Evolutionary conservation across 2,888 invertebrate genomes (phyloP), one percentile per base, ranked within the genome.

Genomic region (Acleris emargana): DNA sequence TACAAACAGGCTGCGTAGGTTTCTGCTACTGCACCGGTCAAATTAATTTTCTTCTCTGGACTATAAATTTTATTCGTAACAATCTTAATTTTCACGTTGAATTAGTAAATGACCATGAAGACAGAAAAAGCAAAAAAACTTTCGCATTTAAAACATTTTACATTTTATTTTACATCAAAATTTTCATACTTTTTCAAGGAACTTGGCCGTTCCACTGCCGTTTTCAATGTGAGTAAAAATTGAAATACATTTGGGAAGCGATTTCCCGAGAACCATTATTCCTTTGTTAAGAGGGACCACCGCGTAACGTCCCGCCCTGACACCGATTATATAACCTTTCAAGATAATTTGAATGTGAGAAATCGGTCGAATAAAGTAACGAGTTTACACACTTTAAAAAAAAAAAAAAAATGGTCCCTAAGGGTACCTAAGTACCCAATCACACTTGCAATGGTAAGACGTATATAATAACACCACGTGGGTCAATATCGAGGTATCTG

Each of bases 261-360:
- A 62, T 58, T 63, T 58, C 51, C 32, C 18, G 51, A 18, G 57
- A 13, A 50, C 62, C 51, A 62, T 63, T 63, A 52, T 63, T 57
- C 57, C 51, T 63, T 63, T 63, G 45, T 63, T 20, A 22, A 22
- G 16, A 16, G 43, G 43, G 20, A 13, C 42, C 55, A 17, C 25
- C 17, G 57, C 25, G 43, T 22, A 45, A 17, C 45, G 45, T 57
- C 43, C 25, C 42, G 25, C 9, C 55, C 57, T 42, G 42, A 54
- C 42, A 42, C 43, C 43, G 43, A 57, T 45, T 57, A 57, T 57
- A 25, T 28, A 45, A 25, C 22, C 22, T 42, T 43, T 42, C 22
- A 42, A 45, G 45, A 25, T 25, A 45, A 57, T 57, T 57, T 57
- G 17, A 57, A 55, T 55, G 42, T 20, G 7, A 43, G 16, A 18